These are phyloP conservation scores for Calypte anna DNA, from an alignment of 2,113 vertebrate species.

Conservation along the genomic window DNA sequence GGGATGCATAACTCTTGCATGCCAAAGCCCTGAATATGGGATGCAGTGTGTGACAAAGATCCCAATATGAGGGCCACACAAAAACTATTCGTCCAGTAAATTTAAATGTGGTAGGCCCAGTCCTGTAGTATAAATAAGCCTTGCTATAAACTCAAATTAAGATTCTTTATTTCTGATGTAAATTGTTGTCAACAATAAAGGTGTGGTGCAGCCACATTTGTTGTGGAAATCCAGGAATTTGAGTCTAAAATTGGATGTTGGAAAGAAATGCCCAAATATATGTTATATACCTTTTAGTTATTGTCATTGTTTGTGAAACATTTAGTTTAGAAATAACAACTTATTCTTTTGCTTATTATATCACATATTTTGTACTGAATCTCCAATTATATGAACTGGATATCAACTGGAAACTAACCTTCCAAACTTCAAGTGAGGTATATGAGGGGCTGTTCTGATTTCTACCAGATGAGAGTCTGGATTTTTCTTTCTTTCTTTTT, in stretches of 20 bases:
- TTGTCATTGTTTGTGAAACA: neutral
- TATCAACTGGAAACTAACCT: neutral
- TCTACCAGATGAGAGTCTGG: neutral
- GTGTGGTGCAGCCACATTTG: neutral
- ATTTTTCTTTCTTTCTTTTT: neutral
- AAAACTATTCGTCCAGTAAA: constrained; percentile 36
- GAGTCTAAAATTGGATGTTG: neutral
- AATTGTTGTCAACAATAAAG: constrained; percentile 37
- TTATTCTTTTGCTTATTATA: neutral
- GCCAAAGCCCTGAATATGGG: constrained; percentile 55
- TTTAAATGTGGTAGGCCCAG: constrained; percentile 43
- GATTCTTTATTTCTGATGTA: constrained; percentile 42
- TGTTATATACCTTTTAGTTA: neutral
- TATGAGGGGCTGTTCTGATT: neutral
- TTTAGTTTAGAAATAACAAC: neutral
- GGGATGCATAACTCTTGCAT: constrained; percentile 12
- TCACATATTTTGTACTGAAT: neutral
- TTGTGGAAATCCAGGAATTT: constrained; percentile 6
- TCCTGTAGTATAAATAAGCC: constrained; percentile 17
- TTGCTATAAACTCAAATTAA: constrained; percentile 50
- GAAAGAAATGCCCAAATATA: neutral
- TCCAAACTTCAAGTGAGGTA: neutral
- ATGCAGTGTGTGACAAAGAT: constrained; percentile 53
- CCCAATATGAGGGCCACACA: neutral
- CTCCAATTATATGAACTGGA: neutral